Percentiles rank a stretch among this genome's conserved stretches.
Conservation (phyloP, 2,113 vertebrate species). For the Microtus oregoni region DNA sequence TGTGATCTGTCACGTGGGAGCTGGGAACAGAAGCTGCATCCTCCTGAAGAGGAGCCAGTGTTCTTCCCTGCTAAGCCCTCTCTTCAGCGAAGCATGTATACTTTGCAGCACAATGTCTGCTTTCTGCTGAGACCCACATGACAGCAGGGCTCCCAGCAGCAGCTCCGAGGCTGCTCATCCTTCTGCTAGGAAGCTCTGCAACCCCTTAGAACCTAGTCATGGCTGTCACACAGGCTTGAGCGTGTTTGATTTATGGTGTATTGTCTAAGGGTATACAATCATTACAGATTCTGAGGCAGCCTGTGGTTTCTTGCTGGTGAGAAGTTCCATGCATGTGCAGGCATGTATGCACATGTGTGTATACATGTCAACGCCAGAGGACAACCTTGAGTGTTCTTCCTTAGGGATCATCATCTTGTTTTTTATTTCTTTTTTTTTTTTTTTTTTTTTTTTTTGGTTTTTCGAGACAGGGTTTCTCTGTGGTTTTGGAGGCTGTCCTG, state of each 20-base stretch:
- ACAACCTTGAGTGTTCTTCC: neutral
- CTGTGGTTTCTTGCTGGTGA: neutral
- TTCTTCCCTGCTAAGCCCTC: neutral
- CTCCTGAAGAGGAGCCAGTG: neutral
- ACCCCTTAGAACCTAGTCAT: neutral
- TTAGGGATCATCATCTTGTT: neutral
- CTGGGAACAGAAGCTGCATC: neutral
- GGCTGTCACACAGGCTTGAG: neutral
- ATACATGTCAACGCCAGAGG: neutral
- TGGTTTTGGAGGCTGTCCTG: no score
- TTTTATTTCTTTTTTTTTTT: no score
- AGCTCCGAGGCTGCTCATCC: neutral
- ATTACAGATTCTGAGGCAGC: neutral
- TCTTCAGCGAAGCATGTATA: neutral
- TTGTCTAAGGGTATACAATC: neutral
- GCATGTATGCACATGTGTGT: neutral
- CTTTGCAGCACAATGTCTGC: neutral
- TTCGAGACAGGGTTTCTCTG: no score
- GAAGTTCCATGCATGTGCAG: neutral
- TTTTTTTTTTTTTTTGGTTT: no score
- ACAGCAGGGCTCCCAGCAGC: neutral
- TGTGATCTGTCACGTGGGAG: neutral
- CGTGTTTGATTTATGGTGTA: neutral
- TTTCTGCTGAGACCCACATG: neutral
- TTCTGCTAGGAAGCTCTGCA: neutral